Percentiles rank a stretch among this genome's conserved stretches.
Evolutionary conservation across 2,888 invertebrate species (phyloP).

Genomic region (Lordiphosa fenestrarum): DNA sequence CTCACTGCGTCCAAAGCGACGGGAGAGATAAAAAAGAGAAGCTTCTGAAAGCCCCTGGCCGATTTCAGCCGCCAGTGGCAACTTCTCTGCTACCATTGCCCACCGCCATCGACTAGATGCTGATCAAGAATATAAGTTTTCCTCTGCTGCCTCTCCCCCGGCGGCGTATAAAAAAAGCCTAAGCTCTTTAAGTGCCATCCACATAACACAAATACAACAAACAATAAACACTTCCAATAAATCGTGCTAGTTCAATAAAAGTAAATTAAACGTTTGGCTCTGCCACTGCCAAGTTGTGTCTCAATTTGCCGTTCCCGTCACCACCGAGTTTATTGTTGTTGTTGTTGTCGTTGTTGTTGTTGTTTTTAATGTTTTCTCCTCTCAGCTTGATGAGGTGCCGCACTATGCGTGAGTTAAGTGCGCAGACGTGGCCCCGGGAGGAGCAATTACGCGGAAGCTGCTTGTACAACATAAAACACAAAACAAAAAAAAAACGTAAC

Average conservation of each 20-base stretch:
- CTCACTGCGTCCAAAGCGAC: too few species aligned
- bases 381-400: slow-evolving; percentile 54
- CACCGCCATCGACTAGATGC: too few species aligned
- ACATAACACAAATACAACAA: slow-evolving; percentile 16
- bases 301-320: slow-evolving; percentile 49
- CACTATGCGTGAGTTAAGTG: slow-evolving; percentile 58
- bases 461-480: slow-evolving; percentile 19
- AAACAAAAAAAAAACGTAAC: slow-evolving; percentile 25
- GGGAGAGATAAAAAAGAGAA: too few species aligned
- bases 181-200: too few species aligned
- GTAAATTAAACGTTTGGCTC: slow-evolving; percentile 55
- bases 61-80: too few species aligned
- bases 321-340: slow-evolving; percentile 7
- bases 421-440: slow-evolving; percentile 54
- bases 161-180: too few species aligned
- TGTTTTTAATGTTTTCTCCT: slow-evolving; percentile 10
- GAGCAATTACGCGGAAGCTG: slow-evolving; percentile 58
- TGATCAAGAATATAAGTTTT: too few species aligned
- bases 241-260: slow-evolving; percentile 66
- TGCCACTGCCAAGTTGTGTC: slow-evolving; percentile 52
- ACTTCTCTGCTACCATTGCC: too few species aligned
- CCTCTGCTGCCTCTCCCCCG: too few species aligned
- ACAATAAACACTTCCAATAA: slow-evolving; percentile 59
- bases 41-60: too few species aligned
- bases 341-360: too few species aligned